phyloP scores from a whole-genome alignment of 2,113 vertebrate genomes.

The Solea senegalensis region DNA sequence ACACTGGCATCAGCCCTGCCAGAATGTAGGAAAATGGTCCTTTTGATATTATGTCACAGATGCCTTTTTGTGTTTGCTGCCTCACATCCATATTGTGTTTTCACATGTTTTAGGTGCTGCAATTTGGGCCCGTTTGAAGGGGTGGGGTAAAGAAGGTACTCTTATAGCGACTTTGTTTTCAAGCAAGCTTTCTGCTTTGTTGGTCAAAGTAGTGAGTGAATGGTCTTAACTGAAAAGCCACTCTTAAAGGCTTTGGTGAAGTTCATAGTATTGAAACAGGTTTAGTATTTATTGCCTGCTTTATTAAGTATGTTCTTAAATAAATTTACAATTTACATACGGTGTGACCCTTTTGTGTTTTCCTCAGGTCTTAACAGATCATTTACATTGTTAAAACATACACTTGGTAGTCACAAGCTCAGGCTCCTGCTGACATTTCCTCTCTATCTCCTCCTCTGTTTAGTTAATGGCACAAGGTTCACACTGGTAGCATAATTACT shows the following conservation, averaged over 20 bases:
- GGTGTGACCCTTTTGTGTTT: conserved; percentile 11
- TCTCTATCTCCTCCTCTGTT: conserved; percentile 62
- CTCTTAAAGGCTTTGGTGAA: conserved; percentile 11
- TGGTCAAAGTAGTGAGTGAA: conserved; percentile 2
- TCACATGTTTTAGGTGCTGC: conserved; percentile 25
- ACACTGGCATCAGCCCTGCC: conserved; percentile 42
- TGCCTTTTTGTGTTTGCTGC: conserved; percentile 58
- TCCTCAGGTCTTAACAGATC: conserved; percentile 17
- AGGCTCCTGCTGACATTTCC: conserved; percentile 57
- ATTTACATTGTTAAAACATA: conserved; percentile 37
- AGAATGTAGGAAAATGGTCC: conserved; percentile 53
- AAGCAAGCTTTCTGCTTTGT: conserved; percentile 12
- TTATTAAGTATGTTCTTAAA: conserved; percentile 22
- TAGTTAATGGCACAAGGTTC: conserved; percentile 70
- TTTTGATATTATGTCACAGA: conserved; percentile 71
- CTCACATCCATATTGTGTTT: conserved; percentile 53
- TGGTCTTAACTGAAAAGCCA: conserved; percentile 2
- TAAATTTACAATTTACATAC: conserved; percentile 10
- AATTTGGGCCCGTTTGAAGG: conserved; percentile 31
- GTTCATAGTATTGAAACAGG: neutral
- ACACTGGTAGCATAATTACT: conserved; percentile 79
- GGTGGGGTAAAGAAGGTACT: conserved; percentile 11
- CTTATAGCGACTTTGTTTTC: conserved; percentile 25
- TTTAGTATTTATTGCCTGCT: neutral
- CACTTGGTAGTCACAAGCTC: conserved; percentile 19